Evolutionary conservation across 2,797 vertebrate species (phyloP), one percentile per base, ranked within the genome.

Genomic region (Brachyrhaphis roseni): DNA sequence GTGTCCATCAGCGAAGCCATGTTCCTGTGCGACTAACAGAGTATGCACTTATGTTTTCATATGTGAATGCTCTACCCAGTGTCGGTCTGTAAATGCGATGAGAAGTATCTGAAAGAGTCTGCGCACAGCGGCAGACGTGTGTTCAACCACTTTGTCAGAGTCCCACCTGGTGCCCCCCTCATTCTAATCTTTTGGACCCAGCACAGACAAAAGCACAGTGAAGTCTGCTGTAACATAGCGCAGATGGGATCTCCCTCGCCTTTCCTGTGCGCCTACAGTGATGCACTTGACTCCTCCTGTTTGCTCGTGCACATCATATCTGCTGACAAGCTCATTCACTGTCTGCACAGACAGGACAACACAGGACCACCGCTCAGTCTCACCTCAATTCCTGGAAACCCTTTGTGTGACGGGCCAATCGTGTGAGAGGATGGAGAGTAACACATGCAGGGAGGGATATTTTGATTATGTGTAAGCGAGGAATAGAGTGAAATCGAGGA

Each of bases 221-320:
- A 89, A 87, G 90, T 93, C 88, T 90, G 85, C 83, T 86, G 85
- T 85, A 88, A 88, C 83, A 90, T 80, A 47, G 75, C 87, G 86
- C 93, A 93, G 91, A 93, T 92, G 91, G 88, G 88, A 76, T 83
- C 86, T 79, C 77, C 82, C 39, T 82, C 26, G 43, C 78, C 81
- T 20, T 84, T 72, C 0, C 49, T 83, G 20, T 73, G 68, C 76
- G 72, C 77, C 79, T 81, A 73, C 36, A 43, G 78, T 43, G 46
- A 76, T 45, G 41, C 68, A 1, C 86, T 68, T 41, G 77, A 77
- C 71, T 85, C 87, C 84, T 84, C 81, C 36, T 78, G 75, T 78
- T 79, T 89, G 83, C 85, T 91, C 78, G 84, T 85, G 87, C 78
- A 82, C 79, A 91, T 91, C 89, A 88, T 31, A 86, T 89, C 62